Conservation (phyloP, 1,140 invertebrate genomes). For the Oryctes rhinoceros region DNA sequence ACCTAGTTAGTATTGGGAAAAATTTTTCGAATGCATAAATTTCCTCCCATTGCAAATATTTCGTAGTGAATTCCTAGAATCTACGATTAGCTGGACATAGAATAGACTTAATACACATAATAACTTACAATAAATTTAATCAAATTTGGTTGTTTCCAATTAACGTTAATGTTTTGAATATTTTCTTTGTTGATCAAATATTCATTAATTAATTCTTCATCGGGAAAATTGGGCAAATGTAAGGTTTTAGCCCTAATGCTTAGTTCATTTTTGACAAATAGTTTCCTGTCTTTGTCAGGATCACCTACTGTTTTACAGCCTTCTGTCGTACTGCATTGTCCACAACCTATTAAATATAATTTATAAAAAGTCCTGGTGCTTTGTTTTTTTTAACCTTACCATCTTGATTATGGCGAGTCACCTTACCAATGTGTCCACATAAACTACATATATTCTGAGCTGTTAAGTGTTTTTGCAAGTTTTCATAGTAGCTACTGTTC, state of each 20-base stretch:
- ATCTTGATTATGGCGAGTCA: slow-evolving; percentile 67
- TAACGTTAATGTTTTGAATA: slow-evolving; percentile 64
- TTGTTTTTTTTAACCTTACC: slow-evolving; percentile 56
- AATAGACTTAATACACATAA: not conserved
- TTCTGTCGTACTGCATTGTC: slow-evolving; percentile 66
- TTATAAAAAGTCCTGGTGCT: no score
- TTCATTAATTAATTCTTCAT: slow-evolving; percentile 77
- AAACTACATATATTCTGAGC: slow-evolving; percentile 70
- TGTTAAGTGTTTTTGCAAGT: slow-evolving; percentile 63
- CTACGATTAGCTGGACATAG: not conserved
- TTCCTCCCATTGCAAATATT: slow-evolving; percentile 76
- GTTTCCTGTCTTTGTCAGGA: slow-evolving; percentile 67
- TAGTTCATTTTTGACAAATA: slow-evolving; percentile 73
- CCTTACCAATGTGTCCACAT: slow-evolving; percentile 74
- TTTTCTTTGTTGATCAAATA: slow-evolving; percentile 69
- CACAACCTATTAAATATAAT: slow-evolving; percentile 63
- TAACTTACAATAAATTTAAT: slow-evolving; percentile 73
- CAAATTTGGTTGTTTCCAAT: slow-evolving; percentile 74
- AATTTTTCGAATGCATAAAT: slow-evolving; percentile 81
- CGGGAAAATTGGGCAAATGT: slow-evolving; percentile 72
- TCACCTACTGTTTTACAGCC: slow-evolving; percentile 66
- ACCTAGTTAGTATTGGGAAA: slow-evolving; percentile 77
- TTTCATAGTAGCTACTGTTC: slow-evolving; percentile 65
- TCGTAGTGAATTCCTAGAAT: slow-evolving; percentile 71
- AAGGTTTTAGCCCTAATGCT: slow-evolving; percentile 75